Evolutionary conservation across 2,113 vertebrate genomes (phyloP).

Genomic region (Apodemus speciosus): DNA sequence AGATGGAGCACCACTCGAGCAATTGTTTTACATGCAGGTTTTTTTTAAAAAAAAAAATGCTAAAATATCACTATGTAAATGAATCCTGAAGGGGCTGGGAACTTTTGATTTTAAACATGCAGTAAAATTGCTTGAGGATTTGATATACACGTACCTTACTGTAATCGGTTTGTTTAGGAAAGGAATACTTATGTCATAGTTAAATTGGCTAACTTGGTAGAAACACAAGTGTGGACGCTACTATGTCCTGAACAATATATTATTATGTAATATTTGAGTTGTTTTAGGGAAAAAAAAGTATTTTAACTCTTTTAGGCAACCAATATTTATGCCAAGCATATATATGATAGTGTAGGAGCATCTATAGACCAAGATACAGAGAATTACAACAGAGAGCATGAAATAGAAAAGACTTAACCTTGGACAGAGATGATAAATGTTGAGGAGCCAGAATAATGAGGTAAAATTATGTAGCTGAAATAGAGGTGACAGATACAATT

Average conservation of each 20-base stretch:
- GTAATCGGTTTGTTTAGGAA: conserved; percentile 1
- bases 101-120: background rate
- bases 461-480: background rate
- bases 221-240: background rate
- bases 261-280: conserved; percentile 22
- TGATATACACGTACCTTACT: background rate
- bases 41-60: conserved; percentile 6
- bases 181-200: conserved; percentile 27
- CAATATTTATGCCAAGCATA: background rate
- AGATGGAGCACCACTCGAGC: background rate
- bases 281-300: background rate
- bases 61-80: conserved; percentile 25
- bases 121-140: conserved; percentile 18
- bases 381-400: background rate
- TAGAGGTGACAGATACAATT: background rate
- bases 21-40: background rate
- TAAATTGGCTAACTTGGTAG: background rate
- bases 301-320: conserved; percentile 27
- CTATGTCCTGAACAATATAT: background rate
- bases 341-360: background rate
- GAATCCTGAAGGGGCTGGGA: background rate
- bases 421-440: background rate
- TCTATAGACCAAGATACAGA: background rate
- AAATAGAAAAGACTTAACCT: conserved; percentile 3
- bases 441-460: background rate